Evolutionary conservation across 1,140 invertebrate species (phyloP), one percentile per base, ranked within the genome.

Genomic region (Penaeus vannamei): DNA sequence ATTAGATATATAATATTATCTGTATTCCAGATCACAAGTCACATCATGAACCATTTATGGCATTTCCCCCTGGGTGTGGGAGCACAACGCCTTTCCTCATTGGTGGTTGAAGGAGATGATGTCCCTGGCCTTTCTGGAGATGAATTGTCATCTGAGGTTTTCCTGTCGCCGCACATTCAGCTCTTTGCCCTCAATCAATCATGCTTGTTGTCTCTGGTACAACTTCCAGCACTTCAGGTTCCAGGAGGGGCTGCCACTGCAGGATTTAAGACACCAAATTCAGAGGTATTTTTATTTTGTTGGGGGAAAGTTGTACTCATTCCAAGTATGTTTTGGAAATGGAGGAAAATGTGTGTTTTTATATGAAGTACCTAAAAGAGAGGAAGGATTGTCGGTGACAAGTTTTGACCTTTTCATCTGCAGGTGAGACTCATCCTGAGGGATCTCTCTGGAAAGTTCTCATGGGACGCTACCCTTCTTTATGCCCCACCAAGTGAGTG

Each of bases 391-490:
- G 19, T 72, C 14, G 32, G 8, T 72, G 17, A n/a, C 66, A 26
- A 17, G 7, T 17, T 53, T 29, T 76, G 26, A 8, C 20, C 23
- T 61, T n/a, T 46, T 80, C 29, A 26, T 64, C 36, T 29, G 53
- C 94, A 95, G 83, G 97, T 98, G 36, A 94, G 98, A 53, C 95
- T 99, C 32, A 94, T 99, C 20, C 93, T 99, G 79, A 94, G 98
- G 59, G 98, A 99, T 93, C 94, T 99, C n/a, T 96, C 97, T 79
- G 98, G 98, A n/a, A 99, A 99, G 94, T 97, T 97, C 81, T 98
- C 97, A 91, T 99, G 98, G 98, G 98, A 99, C 93, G 97, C 97
- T 81, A 97, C 97, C 0, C 96, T 98, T 76, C 94, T 99, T 1
- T 91, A 85, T 32, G 87, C 90, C 22, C 91, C 91, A 29, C 90